Evolutionary conservation across 2,113 vertebrate genomes (phyloP), one percentile per base, ranked within the genome.

Genomic region (Perca flavescens): DNA sequence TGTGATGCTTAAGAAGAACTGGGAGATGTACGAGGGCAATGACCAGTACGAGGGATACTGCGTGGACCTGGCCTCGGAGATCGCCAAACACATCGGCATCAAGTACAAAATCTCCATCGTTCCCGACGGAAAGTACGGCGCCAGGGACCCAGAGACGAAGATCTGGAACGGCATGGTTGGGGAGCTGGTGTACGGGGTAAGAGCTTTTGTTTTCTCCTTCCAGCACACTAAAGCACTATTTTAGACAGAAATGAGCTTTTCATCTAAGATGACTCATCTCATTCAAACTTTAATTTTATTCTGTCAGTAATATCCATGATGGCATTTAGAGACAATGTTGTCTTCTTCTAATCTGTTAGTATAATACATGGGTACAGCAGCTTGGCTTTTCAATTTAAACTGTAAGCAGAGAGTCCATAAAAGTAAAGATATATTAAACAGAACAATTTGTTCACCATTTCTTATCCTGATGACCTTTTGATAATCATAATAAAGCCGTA

Each of bases 141-240:
- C 98, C 94, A 96, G 98, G 93, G 98, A 99, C 94, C 97, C 98
- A 89, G 97, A 99, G 91, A 99, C 98, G 79, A 99, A 99, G 96
- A 99, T 99, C 95, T 99, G 98, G 98, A 99, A 99, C 91, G 98
- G 98, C 90, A 99, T 99, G 98, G 98, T 99, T 89, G 98, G 98
- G 96, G 98, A 99, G 94, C 98, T 99, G 96, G 98, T 99, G 91
- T 99, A 99, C 95, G 98, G 98, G 97, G 98, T 99, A 96, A 97
- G 97, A 77, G 10, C 28, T 34, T 25, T 16, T 14, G 1, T 66
- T 67, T 34, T 58, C 14, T 4, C 21, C 57, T 74, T 1, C 4
- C 22, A 4, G 46, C 34, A 63, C 36, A 11, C 47, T 28, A 8
- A 17, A 56, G 47, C 57, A 17, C 56, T 47, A 6, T 53, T 71